These are phyloP conservation scores for Bergia puertoricense DNA, from an alignment of 92 coral and sea anemone species.

Conservation along the genomic window DNA sequence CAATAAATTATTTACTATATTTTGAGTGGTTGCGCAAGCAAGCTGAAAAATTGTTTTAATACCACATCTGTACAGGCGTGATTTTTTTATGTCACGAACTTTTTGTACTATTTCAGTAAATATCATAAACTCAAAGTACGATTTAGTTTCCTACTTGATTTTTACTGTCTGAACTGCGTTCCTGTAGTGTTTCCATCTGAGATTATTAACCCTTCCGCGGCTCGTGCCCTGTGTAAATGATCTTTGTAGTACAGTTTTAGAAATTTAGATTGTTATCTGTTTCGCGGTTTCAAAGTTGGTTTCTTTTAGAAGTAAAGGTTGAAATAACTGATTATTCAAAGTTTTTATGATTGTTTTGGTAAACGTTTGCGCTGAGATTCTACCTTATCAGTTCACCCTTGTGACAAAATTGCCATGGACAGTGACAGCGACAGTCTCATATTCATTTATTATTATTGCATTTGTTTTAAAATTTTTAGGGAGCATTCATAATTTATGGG, in stretches of 20 bases:
- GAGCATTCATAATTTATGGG: too few relatives aligned
- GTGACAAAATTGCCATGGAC: too few relatives aligned
- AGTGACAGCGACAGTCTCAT: too few relatives aligned
- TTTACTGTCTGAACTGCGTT: not conserved
- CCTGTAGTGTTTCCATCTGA: not conserved
- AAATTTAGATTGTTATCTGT: too few relatives aligned
- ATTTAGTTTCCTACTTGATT: not conserved
- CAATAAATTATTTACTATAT: conserved; percentile 28
- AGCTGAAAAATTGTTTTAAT: not conserved
- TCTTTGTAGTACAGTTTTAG: too few relatives aligned
- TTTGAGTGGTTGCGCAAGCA: not conserved
- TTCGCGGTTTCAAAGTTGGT: not conserved
- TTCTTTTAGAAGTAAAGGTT: not conserved
- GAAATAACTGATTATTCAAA: not conserved
- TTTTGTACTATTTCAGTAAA: not conserved
- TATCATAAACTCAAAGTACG: not conserved
- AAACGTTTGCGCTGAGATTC: too few relatives aligned
- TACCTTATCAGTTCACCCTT: too few relatives aligned
- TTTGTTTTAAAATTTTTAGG: too few relatives aligned
- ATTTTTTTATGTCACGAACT: not conserved
- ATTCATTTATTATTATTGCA: too few relatives aligned
- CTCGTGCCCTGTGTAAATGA: too few relatives aligned
- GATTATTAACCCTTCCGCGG: too few relatives aligned
- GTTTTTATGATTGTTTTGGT: too few relatives aligned
- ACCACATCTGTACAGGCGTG: not conserved